phyloP scores from a whole-genome alignment of 2,113 vertebrate genomes.

The Aspiorhynchus laticeps region DNA sequence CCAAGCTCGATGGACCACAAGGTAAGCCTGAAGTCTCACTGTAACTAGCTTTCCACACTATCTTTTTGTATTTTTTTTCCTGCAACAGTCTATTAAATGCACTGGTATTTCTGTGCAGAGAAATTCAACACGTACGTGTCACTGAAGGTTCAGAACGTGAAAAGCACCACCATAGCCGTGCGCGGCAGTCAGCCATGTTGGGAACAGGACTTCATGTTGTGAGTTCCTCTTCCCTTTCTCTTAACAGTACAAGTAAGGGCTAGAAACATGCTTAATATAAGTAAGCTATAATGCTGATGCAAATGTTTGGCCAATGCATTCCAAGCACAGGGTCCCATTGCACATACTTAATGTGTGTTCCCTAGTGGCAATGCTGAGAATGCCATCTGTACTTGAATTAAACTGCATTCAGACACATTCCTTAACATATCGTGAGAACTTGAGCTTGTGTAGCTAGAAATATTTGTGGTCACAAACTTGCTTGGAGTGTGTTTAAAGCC shows the following conservation, averaged over 20 bases:
- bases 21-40: constrained; percentile 75
- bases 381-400: neutral
- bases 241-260: neutral
- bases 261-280: neutral
- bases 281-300: neutral
- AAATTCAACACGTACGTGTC: constrained; percentile 99
- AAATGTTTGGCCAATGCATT: neutral
- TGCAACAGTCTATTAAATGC: neutral
- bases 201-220: constrained; percentile 99
- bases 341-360: neutral
- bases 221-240: constrained; percentile 68
- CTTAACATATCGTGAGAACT: neutral
- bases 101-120: constrained; percentile 73
- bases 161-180: constrained; percentile 96
- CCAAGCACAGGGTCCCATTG: neutral
- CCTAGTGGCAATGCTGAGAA: neutral
- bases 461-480: neutral
- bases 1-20: constrained; percentile 95
- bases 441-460: neutral
- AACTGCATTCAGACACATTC: neutral
- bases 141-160: constrained; percentile 98
- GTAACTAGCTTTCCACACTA: neutral
- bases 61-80: constrained; percentile 30
- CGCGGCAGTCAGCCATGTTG: constrained; percentile 94
- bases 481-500: neutral